Base-by-base conservation (phyloP, 2,113 vertebrate species). In the Dasyprocta punctata region DNA sequence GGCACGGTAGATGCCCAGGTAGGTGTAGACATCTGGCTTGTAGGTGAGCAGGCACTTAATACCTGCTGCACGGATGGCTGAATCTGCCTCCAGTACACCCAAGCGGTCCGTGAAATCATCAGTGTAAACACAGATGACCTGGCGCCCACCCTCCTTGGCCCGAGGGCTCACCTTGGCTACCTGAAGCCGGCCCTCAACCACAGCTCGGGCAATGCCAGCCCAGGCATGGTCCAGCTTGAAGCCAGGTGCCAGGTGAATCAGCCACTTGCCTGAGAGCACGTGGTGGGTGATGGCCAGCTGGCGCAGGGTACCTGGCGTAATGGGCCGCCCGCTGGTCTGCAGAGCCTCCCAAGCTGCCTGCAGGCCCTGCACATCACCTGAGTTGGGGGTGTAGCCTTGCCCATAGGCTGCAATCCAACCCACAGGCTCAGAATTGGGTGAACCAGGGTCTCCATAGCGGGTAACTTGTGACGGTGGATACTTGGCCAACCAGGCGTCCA, bases 201-300 rank as follows among this genome's bases (percentile, higher is more conserved):
- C 97, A 0, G 99, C 99, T 56, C 98, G 97, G 77, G 99, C 99
- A 22, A 99, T 98, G 81, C 99, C 98, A 89, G 99, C 98, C 99
- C 99, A 99, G 19, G 99, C 99, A 0, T 99, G 99, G 98, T 99
- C 99, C 98, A 99, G 96, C 98, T 99, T 99, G 97, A 99, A 99
- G 85, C 99, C 99, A 0, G 99, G 96, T 78, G 99, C 99, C 98
- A 99, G 95, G 96, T 99, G 98, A 98, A 99, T 99, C 12, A 99
- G 98, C 99, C 99, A 99, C 97, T 99, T 99, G 16, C 99, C 99
- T 0, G 98, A 60, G 28, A 99, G 99, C 93, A 99, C 99, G 0
- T 97, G 94, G 84, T 99, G 99, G 97, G 99, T 99, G 63, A 99
- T 98, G 3, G 99, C 99, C 94, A 99, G 98, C 97, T 99, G 99